Evolutionary conservation across 2,113 vertebrate genomes (phyloP).

Genomic region (Rhinolophus sinicus): DNA sequence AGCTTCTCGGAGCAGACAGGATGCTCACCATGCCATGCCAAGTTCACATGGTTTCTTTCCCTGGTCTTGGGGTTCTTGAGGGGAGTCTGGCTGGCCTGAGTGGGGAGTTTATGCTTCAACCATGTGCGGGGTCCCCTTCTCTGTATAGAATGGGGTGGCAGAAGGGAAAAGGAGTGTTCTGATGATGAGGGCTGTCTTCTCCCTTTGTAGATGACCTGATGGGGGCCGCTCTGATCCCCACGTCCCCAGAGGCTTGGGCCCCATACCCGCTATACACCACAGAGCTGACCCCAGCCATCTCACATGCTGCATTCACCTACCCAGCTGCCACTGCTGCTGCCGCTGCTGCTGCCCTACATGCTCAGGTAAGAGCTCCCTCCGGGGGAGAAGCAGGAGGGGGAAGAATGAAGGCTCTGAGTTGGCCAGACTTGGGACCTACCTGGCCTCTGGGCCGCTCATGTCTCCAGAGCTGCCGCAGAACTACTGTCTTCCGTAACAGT

Average conservation of each 20-base stretch:
- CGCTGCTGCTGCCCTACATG: slow-evolving; percentile 93
- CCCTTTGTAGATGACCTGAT: slow-evolving; percentile 94
- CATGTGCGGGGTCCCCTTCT: neutral
- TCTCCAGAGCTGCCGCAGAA: neutral
- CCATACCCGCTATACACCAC: slow-evolving; percentile 98
- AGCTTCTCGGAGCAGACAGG: neutral
- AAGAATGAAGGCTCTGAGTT: neutral
- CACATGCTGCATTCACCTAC: slow-evolving; percentile 96
- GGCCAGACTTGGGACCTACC: neutral
- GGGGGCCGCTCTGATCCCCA: slow-evolving; percentile 96
- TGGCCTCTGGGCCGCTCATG: neutral
- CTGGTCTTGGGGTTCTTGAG: neutral
- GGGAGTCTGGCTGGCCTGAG: neutral
- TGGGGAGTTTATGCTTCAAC: neutral
- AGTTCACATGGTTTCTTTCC: neutral
- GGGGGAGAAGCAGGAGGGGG: neutral
- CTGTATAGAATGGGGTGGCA: neutral
- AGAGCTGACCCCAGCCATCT: slow-evolving; percentile 96
- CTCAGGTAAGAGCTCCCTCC: slow-evolving; percentile 90
- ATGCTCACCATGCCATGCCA: neutral
- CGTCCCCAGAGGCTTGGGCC: slow-evolving; percentile 96
- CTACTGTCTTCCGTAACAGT: neutral
- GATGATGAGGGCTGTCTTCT: slow-evolving; percentile 46
- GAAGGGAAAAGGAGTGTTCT: neutral
- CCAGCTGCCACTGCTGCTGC: slow-evolving; percentile 93